These are phyloP conservation scores for Carpatolechia fugitivella DNA, from an alignment of 2,888 invertebrate genomes.

Conservation along the genomic window DNA sequence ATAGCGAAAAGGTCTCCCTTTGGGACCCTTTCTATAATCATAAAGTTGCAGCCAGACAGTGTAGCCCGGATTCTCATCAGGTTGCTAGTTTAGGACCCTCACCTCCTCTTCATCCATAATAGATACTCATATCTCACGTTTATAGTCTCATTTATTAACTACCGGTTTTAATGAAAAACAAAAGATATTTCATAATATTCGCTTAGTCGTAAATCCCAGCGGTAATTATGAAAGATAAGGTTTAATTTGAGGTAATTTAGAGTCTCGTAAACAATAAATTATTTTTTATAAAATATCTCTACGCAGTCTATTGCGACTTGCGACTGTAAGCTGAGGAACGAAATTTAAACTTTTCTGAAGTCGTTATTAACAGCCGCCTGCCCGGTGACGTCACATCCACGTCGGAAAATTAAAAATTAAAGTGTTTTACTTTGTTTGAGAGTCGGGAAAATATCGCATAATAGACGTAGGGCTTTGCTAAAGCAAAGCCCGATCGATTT, in stretches of 20 bases:
- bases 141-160: conserved; percentile 16
- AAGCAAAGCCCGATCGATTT: no score
- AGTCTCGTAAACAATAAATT: conserved; percentile 48
- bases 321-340: conserved; percentile 40
- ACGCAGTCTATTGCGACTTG: conserved; percentile 40
- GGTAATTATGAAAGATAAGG: conserved; percentile 45
- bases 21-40: conserved; percentile 4
- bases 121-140: conserved; percentile 13
- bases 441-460: no score
- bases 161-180: conserved; percentile 33
- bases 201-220: conserved; percentile 26
- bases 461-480: no score
- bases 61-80: conserved; percentile 4
- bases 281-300: conserved; percentile 42
- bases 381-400: conserved; percentile 34
- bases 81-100: conserved; percentile 12
- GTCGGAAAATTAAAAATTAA: conserved; percentile 5
- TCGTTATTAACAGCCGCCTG: conserved; percentile 44
- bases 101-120: conserved; percentile 3
- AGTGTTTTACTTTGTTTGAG: not conserved
- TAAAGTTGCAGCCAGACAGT: not conserved
- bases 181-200: conserved; percentile 26
- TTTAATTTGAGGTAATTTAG: conserved; percentile 45
- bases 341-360: conserved; percentile 36
- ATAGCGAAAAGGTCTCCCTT: conserved; percentile 3